Percentiles rank a stretch among this genome's conserved stretches.
These are phyloP conservation scores for Dendrolimus punctatus DNA, from an alignment of 1,140 invertebrate species.

Conservation along the genomic window DNA sequence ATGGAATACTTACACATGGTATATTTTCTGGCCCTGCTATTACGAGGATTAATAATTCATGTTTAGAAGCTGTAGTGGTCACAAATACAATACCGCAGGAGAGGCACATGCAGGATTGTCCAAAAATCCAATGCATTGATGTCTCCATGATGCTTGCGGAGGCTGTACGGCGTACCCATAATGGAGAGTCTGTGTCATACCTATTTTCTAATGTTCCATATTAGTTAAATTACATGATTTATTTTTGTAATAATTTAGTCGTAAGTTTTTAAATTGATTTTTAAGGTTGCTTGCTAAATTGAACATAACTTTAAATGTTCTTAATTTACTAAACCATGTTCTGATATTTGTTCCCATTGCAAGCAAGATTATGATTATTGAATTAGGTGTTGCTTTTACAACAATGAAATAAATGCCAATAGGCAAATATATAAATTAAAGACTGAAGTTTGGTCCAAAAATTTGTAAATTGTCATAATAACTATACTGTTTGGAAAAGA, in stretches of 20 bases:
- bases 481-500: too few species aligned
- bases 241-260: slow-evolving; percentile 29
- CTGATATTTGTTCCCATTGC: too few species aligned
- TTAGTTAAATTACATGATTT: slow-evolving; percentile 58
- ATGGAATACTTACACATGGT: slow-evolving; percentile 99
- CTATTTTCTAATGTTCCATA: slow-evolving; percentile 96
- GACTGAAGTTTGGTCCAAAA: too few species aligned
- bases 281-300: background rate
- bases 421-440: too few species aligned
- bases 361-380: too few species aligned
- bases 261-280: slow-evolving; percentile 7
- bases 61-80: slow-evolving; percentile 98
- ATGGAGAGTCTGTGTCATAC: slow-evolving; percentile 97
- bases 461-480: too few species aligned
- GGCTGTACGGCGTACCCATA: slow-evolving; percentile 96
- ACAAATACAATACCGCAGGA: slow-evolving; percentile 99
- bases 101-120: slow-evolving; percentile 96
- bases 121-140: slow-evolving; percentile 96
- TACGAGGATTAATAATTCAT: slow-evolving; percentile 95
- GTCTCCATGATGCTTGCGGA: slow-evolving; percentile 99
- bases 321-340: too few species aligned
- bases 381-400: too few species aligned
- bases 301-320: too few species aligned
- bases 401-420: too few species aligned
- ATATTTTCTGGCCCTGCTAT: slow-evolving; percentile 99